Base-by-base conservation (phyloP, 2,888 invertebrate genomes). In the Aspidiotus destructor region DNA sequence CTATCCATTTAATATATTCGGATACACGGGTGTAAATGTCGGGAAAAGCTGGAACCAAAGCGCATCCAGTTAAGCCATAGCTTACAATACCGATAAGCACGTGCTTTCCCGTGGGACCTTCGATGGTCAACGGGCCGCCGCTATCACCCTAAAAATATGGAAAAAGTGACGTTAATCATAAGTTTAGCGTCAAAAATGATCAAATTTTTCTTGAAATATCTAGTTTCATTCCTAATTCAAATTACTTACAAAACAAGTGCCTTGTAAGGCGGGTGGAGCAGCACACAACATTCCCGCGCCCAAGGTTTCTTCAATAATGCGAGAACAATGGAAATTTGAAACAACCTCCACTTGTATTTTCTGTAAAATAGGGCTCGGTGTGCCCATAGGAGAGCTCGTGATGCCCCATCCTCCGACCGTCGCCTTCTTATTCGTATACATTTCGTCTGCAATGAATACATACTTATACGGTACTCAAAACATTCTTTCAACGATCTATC, bases 1-100 rank as follows among this genome's bases (percentile, higher is more conserved):
- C 73, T 44, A 76, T 74, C 78, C 78, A 78, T 69, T 76, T 75
- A 11, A 75, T 55, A 70, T 75, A 78, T 67, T 76, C 74, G 15
- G 76, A 73, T 7, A 77, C 76, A 61, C 77, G 70, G 2, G 78
- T 77, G 71, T 78, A 78, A 5, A 78, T 75, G 69, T 78, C 78
- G 7, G 78, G 78, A 73, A 77, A 76, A 13, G 74, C 74, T 6
- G 75, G 75, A 48, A 75, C 72, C n/a, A 77, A 73, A 8, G 77
- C 77, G 70, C 76, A 77, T 7, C 78, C 77, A 7, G 77, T 77
- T 55, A 77, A 76, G 44, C 78, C 78, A 71, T 78, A 78, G 70
- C 77, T 77, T 41, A 78, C 77, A 13, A 78, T 73, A 41, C 78
- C 78, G 7, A 77, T 73, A n/a, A 77, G 70, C 11, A 74, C 72